phyloP scores from a whole-genome alignment of 2,797 vertebrate genomes.

The Micromesistius poutassou region DNA sequence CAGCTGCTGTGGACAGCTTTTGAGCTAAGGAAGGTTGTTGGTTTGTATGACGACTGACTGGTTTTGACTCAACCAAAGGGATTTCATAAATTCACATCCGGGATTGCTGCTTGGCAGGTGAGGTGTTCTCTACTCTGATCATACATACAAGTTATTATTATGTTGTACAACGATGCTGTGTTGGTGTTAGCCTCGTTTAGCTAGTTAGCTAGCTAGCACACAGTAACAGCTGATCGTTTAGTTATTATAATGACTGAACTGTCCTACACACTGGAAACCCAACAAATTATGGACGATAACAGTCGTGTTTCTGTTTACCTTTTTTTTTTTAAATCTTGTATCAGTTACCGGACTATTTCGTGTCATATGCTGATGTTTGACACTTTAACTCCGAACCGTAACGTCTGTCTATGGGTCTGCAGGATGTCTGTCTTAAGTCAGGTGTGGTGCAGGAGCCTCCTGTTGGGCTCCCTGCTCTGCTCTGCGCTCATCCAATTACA shows the following conservation, averaged over 20 bases:
- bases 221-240: background rate
- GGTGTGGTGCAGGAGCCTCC: constrained; percentile 58
- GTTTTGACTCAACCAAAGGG: background rate
- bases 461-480: constrained; percentile 64
- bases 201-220: background rate
- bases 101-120: background rate
- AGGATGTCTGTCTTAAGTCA: constrained; percentile 64
- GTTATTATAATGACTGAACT: no score
- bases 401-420: constrained; percentile 15
- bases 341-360: background rate
- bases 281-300: no score
- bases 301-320: background rate
- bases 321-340: background rate
- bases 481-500: constrained; percentile 54
- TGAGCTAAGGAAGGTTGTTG: background rate
- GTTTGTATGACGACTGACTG: background rate
- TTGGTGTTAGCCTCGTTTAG: background rate
- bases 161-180: background rate
- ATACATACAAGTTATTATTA: background rate
- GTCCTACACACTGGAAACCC: no score
- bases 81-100: background rate
- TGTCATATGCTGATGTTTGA: background rate
- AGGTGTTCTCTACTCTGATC: background rate
- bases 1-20: constrained; percentile 8
- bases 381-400: background rate